Evolutionary conservation across 2,888 invertebrate species (phyloP).

Genomic region (Nephrocerus scutellatus): DNA sequence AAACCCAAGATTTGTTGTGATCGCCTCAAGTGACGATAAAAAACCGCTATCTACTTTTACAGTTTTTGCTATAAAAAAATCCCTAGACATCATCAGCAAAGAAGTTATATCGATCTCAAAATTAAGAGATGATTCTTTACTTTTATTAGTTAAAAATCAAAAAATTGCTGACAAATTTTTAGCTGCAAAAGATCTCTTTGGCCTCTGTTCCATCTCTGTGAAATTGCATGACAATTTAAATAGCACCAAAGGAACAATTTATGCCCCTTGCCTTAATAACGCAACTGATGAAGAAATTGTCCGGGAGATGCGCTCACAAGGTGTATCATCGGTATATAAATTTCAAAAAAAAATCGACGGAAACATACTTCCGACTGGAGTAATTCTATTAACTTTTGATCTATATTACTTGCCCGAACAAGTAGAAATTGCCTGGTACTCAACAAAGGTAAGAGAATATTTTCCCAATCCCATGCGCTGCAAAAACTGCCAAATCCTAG

Average conservation of each 20-base stretch:
- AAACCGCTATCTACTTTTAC: no score
- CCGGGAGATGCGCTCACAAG: conserved; percentile 9
- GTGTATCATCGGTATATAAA: conserved; percentile 8
- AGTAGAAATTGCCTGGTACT: conserved; percentile 12
- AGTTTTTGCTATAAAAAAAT: conserved; percentile 6
- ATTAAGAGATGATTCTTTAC: conserved; percentile 13
- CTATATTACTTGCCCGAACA: conserved; percentile 7
- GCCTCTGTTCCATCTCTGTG: conserved; percentile 9
- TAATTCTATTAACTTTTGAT: conserved; percentile 11
- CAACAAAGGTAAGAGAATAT: conserved; percentile 12
- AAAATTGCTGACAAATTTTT: conserved; percentile 5
- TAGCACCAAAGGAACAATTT: conserved; percentile 14
- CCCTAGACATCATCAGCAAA: conserved; percentile 5
- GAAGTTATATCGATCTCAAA: conserved; percentile 10
- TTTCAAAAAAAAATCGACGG: conserved; percentile 6
- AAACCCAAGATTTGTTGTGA: no score
- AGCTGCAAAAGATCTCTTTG: conserved; percentile 1
- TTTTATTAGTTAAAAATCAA: conserved; percentile 7
- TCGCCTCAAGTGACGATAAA: no score
- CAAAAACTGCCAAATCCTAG: conserved; percentile 17
- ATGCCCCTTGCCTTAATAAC: conserved; percentile 13
- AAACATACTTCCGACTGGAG: conserved; percentile 7
- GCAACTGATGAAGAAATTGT: conserved; percentile 14
- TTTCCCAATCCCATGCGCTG: conserved; percentile 21
- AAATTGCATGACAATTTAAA: conserved; percentile 13